Evolutionary conservation across 2,888 invertebrate species (phyloP).

Genomic region (Blomia tropicalis): DNA sequence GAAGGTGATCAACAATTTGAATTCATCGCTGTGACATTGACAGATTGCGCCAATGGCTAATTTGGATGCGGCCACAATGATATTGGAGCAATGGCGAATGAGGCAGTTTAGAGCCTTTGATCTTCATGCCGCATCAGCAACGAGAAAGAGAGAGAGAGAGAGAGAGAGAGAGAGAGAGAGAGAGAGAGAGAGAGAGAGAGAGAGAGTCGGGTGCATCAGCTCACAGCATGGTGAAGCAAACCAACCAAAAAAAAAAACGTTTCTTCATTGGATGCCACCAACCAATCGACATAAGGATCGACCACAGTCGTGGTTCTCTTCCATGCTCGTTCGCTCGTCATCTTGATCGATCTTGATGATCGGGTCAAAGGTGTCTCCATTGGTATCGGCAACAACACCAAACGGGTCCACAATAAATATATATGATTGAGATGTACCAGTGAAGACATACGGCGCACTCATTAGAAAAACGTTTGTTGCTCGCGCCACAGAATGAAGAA

Average conservation of each 20-base stretch:
- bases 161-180: no score
- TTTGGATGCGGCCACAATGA: background rate
- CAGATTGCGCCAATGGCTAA: background rate
- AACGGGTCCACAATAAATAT: no score
- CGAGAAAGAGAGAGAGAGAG: no score
- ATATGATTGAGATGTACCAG: constrained; percentile 13
- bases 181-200: no score
- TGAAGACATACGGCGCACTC: background rate
- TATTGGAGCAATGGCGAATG: background rate
- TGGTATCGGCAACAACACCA: background rate
- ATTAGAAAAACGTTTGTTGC: background rate
- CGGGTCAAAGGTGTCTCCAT: constrained; percentile 6
- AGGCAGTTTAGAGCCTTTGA: no score
- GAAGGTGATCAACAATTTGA: constrained; percentile 9
- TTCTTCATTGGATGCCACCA: background rate
- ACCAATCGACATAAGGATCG: background rate
- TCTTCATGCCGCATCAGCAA: no score
- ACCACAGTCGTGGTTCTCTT: background rate
- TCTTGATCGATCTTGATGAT: constrained; percentile 12
- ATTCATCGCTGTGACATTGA: background rate
- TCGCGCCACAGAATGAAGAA: background rate
- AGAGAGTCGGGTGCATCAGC: no score
- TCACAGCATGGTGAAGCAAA: no score
- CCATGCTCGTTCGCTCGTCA: background rate
- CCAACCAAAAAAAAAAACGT: no score